A percentile compares a stretch with the other conserved stretches of the same genome.
These are phyloP conservation scores for Lomographa bimaculata DNA, from an alignment of 2,888 invertebrate species.

Conservation along the genomic window DNA sequence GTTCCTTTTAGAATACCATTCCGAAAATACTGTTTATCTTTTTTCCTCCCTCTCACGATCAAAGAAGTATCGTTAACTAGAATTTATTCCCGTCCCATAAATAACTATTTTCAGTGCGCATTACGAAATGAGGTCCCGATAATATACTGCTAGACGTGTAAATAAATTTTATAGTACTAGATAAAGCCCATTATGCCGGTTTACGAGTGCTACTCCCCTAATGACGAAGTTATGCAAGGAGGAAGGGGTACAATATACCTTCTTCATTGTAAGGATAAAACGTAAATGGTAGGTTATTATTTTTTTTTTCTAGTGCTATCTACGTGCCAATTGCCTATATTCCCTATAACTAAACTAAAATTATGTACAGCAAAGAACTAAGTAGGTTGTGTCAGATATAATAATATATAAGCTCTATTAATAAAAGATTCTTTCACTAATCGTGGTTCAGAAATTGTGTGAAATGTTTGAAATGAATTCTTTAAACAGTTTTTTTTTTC, in stretches of 20 bases:
- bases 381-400: too few relatives aligned
- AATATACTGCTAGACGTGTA: constrained; percentile 66
- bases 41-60: constrained; percentile 11
- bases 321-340: too few relatives aligned
- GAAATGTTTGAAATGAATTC: too few relatives aligned
- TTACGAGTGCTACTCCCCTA: constrained; percentile 77
- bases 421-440: too few relatives aligned
- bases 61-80: constrained; percentile 19
- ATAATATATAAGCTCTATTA: too few relatives aligned
- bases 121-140: constrained; percentile 56
- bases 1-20: too few relatives aligned
- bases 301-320: too few relatives aligned
- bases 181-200: constrained; percentile 75
- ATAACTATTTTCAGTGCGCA: constrained; percentile 46
- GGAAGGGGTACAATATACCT: constrained; percentile 21
- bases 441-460: too few relatives aligned
- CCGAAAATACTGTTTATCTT: constrained; percentile 5
- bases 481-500: too few relatives aligned
- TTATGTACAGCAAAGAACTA: too few relatives aligned
- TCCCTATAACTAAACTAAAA: too few relatives aligned
- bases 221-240: constrained; percentile 67
- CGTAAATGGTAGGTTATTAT: too few relatives aligned
- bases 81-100: constrained; percentile 23
- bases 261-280: neutral
- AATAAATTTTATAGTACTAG: constrained; percentile 77